Base-by-base conservation (phyloP, 2,113 vertebrate genomes). In the Lates calcarifer region DNA sequence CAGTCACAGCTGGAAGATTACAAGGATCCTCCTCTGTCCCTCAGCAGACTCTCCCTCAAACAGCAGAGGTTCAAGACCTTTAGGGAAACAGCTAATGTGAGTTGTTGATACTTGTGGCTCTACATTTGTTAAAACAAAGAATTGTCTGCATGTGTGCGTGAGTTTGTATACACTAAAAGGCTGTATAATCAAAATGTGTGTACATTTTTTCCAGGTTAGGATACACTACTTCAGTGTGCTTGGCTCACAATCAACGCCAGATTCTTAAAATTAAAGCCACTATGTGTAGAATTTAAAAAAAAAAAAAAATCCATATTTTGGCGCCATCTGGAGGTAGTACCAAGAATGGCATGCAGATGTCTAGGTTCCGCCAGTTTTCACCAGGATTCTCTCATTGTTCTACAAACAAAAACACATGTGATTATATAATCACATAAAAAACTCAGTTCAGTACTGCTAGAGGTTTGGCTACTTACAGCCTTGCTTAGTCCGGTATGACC, bases 1-100 rank as follows among this genome's bases (percentile, higher is more conserved):
- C 95, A 96, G 88, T 90, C 94, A 1, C 95, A 95, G 91, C 87
- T 96, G 84, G 90, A 89, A 0, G 93, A 94, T 72, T 96, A 95
- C 65, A 87, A 89, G 53, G 84, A 93, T 22, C 94, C 95, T 0
- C 95, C 96, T 3, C 94, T 96, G n/a, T 96, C 95, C 17, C 93
- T 97, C 79, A 95, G 95, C 84, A 90, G 94, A 18, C 90, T 96
- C 26, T 91, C 94, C 0, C 90, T 96, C 84, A 95, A 94, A 61
- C 95, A 95, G 87, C 94, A 95, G 86, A 94, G 93, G 70, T 95
- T 95, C 86, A 94, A 87, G 82, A 90, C 90, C 0, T 95, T 95
- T 82, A 93, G 91, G 56, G 94, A 94, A 77, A 84, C 87, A 0
- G 94, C 95, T 22, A 94, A 94, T 39, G 95, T 96, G 82, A 93